phyloP scores from a whole-genome alignment of 2,113 vertebrate genomes.

The Dunckerocampus dactyliophorus region DNA sequence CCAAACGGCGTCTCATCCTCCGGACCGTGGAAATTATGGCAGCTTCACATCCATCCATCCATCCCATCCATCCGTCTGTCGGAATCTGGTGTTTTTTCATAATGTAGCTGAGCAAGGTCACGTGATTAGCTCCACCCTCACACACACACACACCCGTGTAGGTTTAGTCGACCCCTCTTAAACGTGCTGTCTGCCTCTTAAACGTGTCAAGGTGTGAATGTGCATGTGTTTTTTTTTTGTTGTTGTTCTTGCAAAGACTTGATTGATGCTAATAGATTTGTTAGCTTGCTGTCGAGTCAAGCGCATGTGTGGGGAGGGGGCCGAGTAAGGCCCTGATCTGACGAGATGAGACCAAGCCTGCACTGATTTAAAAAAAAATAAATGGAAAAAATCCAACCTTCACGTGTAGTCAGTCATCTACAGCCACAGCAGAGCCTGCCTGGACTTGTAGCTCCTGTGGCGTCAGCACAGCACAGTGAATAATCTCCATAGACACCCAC shows the following conservation, averaged over 20 bases:
- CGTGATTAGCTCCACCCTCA: slow-evolving; percentile 3
- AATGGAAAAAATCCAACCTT: slow-evolving; percentile 51
- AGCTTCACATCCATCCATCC: slow-evolving; percentile 16
- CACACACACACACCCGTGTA: background rate
- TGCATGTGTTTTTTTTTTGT: slow-evolving; percentile 43
- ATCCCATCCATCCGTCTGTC: background rate
- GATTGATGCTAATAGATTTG: background rate
- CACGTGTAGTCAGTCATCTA: slow-evolving; percentile 58
- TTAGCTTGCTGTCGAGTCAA: slow-evolving; percentile 59
- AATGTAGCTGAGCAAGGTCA: slow-evolving; percentile 19
- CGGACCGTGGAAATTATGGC: slow-evolving; percentile 15
- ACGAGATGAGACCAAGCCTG: slow-evolving; percentile 68
- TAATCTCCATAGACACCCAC: slow-evolving; percentile 16
- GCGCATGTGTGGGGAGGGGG: slow-evolving; percentile 43
- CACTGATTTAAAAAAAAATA: slow-evolving; percentile 45
- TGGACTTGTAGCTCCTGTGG: slow-evolving; percentile 13
- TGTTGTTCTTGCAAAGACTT: slow-evolving; percentile 29
- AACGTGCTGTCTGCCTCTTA: background rate
- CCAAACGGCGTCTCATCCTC: slow-evolving; percentile 48
- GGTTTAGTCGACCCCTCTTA: slow-evolving; percentile 15
- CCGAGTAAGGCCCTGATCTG: slow-evolving; percentile 11
- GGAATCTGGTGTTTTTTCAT: slow-evolving; percentile 20
- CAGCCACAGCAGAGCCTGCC: slow-evolving; percentile 24
- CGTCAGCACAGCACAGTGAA: slow-evolving; percentile 18
- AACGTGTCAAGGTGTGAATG: slow-evolving; percentile 34